Conservation (phyloP, 2,113 vertebrate species). For the Chauna torquata region DNA sequence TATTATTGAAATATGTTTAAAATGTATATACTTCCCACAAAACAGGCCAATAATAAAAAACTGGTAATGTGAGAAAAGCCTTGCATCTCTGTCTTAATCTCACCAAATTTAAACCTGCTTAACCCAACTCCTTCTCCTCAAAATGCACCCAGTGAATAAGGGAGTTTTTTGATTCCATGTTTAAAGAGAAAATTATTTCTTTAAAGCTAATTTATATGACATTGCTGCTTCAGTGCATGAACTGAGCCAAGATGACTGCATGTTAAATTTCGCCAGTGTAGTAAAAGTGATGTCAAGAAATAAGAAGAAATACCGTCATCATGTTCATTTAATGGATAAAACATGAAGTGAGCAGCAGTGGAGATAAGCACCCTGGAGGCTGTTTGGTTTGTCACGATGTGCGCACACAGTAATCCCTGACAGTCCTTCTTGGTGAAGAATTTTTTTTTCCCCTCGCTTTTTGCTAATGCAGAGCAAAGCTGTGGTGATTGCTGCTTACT, state of each 20-base stretch:
- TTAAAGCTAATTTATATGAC: slow-evolving; percentile 63
- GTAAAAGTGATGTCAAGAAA: slow-evolving; percentile 23
- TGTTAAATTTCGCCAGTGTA: slow-evolving; percentile 2
- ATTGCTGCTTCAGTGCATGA: slow-evolving; percentile 35
- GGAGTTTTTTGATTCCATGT: slow-evolving; percentile 27
- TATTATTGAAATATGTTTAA: neutral
- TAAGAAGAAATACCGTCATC: neutral
- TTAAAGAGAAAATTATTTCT: slow-evolving; percentile 68
- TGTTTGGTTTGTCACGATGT: slow-evolving; percentile 28
- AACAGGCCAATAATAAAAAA: neutral
- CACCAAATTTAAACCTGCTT: slow-evolving; percentile 50
- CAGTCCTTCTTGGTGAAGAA: neutral
- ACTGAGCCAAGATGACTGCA: neutral
- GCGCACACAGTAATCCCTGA: slow-evolving; percentile 19
- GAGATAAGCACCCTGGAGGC: slow-evolving; percentile 30
- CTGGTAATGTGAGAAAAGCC: neutral
- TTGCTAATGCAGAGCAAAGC: slow-evolving; percentile 30
- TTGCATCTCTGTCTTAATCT: slow-evolving; percentile 3
- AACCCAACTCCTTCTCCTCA: slow-evolving; percentile 50
- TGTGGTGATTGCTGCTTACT: slow-evolving; percentile 47
- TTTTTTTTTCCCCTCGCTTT: neutral
- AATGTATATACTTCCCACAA: neutral
- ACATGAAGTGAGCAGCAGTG: neutral
- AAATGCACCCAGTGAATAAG: slow-evolving; percentile 30
- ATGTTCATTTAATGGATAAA: slow-evolving; percentile 23